phyloP scores from a whole-genome alignment of 2,888 invertebrate species.

The Neocrepidodera transversa region DNA sequence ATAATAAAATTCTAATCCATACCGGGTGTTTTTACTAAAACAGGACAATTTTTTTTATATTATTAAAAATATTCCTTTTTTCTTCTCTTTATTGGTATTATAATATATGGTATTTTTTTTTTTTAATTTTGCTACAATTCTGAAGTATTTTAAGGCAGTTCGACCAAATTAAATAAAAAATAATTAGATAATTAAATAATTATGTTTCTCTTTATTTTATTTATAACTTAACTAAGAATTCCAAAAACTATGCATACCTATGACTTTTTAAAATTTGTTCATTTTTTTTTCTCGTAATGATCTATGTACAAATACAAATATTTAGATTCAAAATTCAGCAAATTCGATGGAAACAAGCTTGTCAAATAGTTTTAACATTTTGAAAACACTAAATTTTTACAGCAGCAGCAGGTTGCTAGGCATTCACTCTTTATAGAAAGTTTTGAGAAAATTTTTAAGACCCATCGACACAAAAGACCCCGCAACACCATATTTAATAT shows the following conservation, averaged over 20 bases:
- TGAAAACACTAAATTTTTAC: constrained; percentile 14
- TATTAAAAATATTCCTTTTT: no score
- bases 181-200: not conserved
- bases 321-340: constrained; percentile 21
- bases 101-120: no score
- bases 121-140: no score
- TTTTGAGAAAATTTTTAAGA: not conserved
- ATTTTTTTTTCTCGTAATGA: no score
- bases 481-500: no score
- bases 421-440: not conserved
- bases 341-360: constrained; percentile 16
- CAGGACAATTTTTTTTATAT: no score
- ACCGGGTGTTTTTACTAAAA: no score
- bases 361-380: constrained; percentile 2
- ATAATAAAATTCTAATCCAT: no score
- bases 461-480: no score
- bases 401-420: constrained; percentile 7
- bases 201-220: not conserved
- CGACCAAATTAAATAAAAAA: no score
- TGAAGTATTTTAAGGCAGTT: no score
- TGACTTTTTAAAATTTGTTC: constrained; percentile 7
- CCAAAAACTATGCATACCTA: constrained; percentile 15
- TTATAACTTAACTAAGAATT: constrained; percentile 4
- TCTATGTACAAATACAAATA: constrained; percentile 19
- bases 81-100: no score